Conservation (phyloP, 2,797 vertebrate species). For the Periophthalmus magnuspinnatus region DNA sequence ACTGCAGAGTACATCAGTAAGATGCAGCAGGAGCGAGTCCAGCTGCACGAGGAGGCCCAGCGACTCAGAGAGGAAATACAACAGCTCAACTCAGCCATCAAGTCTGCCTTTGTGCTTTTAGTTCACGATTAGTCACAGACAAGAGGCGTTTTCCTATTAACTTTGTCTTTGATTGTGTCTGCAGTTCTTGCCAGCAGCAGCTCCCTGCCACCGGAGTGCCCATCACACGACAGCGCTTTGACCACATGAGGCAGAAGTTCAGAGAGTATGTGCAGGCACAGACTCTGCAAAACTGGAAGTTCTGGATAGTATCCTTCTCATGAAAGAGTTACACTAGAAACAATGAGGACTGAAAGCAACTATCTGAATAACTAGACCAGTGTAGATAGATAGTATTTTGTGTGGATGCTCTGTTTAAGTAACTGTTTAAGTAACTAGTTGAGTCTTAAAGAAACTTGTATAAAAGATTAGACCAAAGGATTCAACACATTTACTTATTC, state of each 20-base stretch:
- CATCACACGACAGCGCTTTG: conserved; percentile 93
- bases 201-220: conserved; percentile 94
- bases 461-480: neutral
- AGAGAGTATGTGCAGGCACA: conserved; percentile 87
- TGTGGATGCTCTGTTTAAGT: neutral
- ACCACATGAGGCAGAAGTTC: conserved; percentile 94
- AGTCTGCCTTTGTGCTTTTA: conserved; percentile 69
- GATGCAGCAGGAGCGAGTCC: conserved; percentile 91
- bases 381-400: neutral
- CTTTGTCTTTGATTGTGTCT: neutral
- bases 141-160: neutral
- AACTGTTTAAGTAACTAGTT: neutral
- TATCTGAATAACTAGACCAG: neutral
- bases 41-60: conserved; percentile 92
- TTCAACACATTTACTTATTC: neutral
- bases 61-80: conserved; percentile 89
- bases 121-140: neutral
- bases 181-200: conserved; percentile 91
- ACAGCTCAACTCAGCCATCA: conserved; percentile 90
- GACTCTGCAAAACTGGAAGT: conserved; percentile 97
- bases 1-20: conserved; percentile 93
- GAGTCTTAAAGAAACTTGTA: neutral
- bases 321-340: neutral
- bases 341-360: neutral
- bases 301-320: conserved; percentile 95